Percentiles rank a stretch among this genome's conserved stretches.
phyloP scores from a whole-genome alignment of 2,113 vertebrate genomes.

The Myodes glareolus region DNA sequence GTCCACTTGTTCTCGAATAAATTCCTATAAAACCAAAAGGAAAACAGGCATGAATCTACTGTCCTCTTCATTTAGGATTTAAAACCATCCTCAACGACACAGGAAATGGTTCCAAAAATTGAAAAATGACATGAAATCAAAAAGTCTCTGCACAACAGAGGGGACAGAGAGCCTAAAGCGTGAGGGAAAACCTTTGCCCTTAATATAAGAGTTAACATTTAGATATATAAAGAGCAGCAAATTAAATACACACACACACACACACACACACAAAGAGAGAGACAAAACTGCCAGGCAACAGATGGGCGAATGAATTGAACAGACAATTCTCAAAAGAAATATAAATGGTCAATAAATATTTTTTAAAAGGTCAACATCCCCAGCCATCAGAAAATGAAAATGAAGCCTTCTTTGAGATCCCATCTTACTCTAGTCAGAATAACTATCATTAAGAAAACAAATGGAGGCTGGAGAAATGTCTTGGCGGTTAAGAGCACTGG shows the following conservation, averaged over 20 bases:
- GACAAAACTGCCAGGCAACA: neutral
- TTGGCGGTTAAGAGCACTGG: no score
- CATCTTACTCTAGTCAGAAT: neutral
- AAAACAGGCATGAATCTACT: conserved; percentile 49
- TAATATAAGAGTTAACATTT: neutral
- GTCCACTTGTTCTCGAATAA: conserved; percentile 95
- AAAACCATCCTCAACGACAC: neutral
- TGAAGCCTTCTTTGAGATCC: neutral
- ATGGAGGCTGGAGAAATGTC: no score
- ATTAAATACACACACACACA: neutral
- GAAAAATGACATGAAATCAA: neutral
- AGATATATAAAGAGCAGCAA: neutral
- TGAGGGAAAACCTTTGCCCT: neutral
- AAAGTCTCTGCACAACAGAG: neutral
- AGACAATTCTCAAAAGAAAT: neutral
- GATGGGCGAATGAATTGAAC: neutral
- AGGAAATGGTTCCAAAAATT: neutral
- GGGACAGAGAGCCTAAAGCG: neutral
- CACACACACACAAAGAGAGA: neutral
- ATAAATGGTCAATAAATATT: neutral
- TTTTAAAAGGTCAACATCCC: neutral
- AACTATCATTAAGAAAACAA: neutral
- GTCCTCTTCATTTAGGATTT: neutral
- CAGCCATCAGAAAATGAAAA: neutral
- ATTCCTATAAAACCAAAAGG: conserved; percentile 89